Conservation (phyloP, 2,797 vertebrate genomes). For the Orestias chungarensis region DNA sequence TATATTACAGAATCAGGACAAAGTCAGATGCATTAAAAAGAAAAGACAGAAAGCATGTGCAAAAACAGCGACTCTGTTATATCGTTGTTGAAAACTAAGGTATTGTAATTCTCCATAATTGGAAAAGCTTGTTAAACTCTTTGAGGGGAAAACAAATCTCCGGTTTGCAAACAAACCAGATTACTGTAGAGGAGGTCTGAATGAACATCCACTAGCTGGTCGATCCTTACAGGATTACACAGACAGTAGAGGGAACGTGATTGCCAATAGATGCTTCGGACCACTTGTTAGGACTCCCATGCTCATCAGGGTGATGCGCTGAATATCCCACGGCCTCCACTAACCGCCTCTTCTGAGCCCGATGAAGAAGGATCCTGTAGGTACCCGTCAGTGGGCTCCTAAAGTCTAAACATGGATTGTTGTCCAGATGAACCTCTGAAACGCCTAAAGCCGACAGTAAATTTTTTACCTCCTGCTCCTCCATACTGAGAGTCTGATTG, state of each 20-base stretch:
- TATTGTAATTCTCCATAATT: neutral
- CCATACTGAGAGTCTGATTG: conserved; percentile 54
- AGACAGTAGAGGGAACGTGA: conserved; percentile 73
- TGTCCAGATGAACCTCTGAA: conserved; percentile 69
- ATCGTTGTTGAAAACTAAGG: neutral
- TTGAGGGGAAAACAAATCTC: neutral
- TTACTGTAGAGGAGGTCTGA: neutral
- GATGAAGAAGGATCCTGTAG: conserved; percentile 81
- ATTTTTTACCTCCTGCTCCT: conserved; percentile 76
- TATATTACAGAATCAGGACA: neutral
- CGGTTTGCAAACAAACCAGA: neutral
- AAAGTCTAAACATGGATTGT: conserved; percentile 69
- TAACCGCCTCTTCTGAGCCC: conserved; percentile 74
- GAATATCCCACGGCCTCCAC: conserved; percentile 72
- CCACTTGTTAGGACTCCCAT: conserved; percentile 48
- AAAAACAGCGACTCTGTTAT: neutral
- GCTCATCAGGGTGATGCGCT: conserved; percentile 63
- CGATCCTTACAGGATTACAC: conserved; percentile 65
- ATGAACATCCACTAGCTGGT: neutral
- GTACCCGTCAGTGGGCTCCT: conserved; percentile 77
- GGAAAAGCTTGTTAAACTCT: neutral
- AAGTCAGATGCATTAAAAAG: too few relatives aligned
- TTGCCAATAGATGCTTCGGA: conserved; percentile 51
- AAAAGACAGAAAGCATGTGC: neutral
- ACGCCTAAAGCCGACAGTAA: conserved; percentile 75